Percentiles rank a stretch among this genome's conserved stretches.
These are phyloP conservation scores for Leptopterna dolabrata DNA, from an alignment of 2,888 invertebrate species.

Conservation along the genomic window DNA sequence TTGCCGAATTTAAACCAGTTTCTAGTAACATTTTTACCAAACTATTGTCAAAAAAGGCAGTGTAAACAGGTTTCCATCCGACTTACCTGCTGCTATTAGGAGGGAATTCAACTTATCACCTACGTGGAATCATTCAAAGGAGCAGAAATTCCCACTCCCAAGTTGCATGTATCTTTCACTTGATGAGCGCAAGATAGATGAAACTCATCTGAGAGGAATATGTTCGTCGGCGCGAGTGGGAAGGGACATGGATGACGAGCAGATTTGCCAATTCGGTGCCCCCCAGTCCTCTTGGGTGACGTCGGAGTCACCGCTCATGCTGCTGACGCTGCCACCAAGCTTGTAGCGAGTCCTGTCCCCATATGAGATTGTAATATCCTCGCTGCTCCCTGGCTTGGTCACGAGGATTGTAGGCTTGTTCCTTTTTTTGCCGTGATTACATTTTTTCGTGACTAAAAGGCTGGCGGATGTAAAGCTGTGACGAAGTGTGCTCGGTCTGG, in stretches of 20 bases:
- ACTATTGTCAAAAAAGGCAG: too few relatives aligned
- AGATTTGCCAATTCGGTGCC: slow-evolving; percentile 33
- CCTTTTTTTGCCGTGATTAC: neutral
- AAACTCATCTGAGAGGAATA: neutral
- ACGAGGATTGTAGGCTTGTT: slow-evolving; percentile 55
- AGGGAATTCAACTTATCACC: neutral
- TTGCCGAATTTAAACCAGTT: too few relatives aligned
- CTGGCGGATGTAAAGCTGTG: slow-evolving; percentile 65
- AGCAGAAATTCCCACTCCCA: neutral
- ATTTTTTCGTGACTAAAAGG: slow-evolving; percentile 37
- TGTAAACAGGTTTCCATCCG: neutral
- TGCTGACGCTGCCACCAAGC: slow-evolving; percentile 54
- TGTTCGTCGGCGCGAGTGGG: slow-evolving; percentile 46
- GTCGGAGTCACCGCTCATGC: slow-evolving; percentile 56
- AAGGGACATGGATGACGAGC: slow-evolving; percentile 56
- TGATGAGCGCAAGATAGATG: neutral
- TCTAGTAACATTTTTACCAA: too few relatives aligned
- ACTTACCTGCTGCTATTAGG: neutral
- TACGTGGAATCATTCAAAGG: neutral
- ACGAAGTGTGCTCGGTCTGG: slow-evolving; percentile 63
- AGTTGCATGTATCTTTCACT: neutral
- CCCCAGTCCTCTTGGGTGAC: slow-evolving; percentile 59
- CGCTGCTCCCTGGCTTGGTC: slow-evolving; percentile 53
- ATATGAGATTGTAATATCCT: slow-evolving; percentile 2
- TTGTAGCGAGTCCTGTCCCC: slow-evolving; percentile 8